Base-by-base conservation (phyloP, 1,140 invertebrate genomes). In the Odontomachus brunneus region DNA sequence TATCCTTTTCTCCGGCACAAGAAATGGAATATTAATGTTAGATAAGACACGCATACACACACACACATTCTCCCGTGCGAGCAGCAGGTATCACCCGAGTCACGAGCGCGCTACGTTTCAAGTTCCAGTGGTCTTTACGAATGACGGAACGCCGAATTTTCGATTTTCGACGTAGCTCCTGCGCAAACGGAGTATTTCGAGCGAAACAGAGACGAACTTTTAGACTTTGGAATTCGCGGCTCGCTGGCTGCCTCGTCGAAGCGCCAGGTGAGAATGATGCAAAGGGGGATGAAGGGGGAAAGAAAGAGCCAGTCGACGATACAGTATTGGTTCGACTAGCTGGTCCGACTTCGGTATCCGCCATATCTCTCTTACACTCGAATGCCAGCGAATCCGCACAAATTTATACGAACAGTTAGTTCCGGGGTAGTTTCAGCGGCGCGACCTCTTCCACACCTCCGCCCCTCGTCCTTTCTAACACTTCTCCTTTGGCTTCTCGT, bases 401-500 rank as follows among this genome's bases (percentile, higher is more conserved):
- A 90, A 90, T 90, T 90, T 90, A 90, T 90, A 89, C 89, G 89
- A 90, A 88, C 85, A 81, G 86, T 87, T 89, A 89, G 85, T 89
- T 86, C 84, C 87, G 59, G 66, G 75, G 72, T 84, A 88, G 88
- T 90, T 88, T 88, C 72, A 80, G 19, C 60, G 69, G 19, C 57
- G 26, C 65, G 53, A 83, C 53, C 75, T 82, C 67, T 60, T 74
- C 53, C 24, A 49, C 62, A 24, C 26, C 55, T 14, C 48, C 59
- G 7, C 11, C 14, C 26, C 49, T 49, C 38, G 33, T 86, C 63
- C 38, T 78, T 69, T 74, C 59, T 29, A 53, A 59, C 55, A 57
- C 67, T 73, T 59, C 24, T 51, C 38, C 55, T 38, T 49, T 57
- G 55, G 26, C n/a, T 49, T 73, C 53, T 55, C 69, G 29, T 73